phyloP scores from a whole-genome alignment of 2,113 vertebrate species.

The Orycteropus afer region DNA sequence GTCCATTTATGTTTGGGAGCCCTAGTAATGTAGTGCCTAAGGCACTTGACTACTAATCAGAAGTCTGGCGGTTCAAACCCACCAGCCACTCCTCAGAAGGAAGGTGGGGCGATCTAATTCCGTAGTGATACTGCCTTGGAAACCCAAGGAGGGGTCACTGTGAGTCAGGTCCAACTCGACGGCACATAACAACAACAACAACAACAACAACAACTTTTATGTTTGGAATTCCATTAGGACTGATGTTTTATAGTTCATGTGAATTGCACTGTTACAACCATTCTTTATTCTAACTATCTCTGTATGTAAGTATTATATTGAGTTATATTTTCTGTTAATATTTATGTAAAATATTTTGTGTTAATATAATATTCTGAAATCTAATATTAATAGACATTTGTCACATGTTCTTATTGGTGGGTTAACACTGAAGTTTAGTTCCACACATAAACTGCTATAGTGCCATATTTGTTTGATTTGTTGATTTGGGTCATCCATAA shows the following conservation, averaged over 20 bases:
- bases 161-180: too few relatives aligned
- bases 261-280: background rate
- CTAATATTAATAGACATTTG: slow-evolving; percentile 1
- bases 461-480: background rate
- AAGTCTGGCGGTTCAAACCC: too few relatives aligned
- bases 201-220: too few relatives aligned
- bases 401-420: background rate
- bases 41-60: too few relatives aligned
- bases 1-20: too few relatives aligned
- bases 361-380: slow-evolving; percentile 23
- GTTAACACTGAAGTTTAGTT: slow-evolving; percentile 5
- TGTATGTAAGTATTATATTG: background rate
- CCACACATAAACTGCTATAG: background rate
- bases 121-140: too few relatives aligned
- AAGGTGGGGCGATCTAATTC: too few relatives aligned
- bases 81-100: too few relatives aligned
- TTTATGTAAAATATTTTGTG: background rate
- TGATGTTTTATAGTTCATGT: background rate
- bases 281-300: background rate
- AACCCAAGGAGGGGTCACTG: too few relatives aligned
- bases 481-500: slow-evolving; percentile 20
- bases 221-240: slow-evolving; percentile 5
- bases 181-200: too few relatives aligned
- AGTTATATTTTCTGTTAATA: slow-evolving; percentile 20
- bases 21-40: too few relatives aligned